phyloP scores from a whole-genome alignment of 2,113 vertebrate species.

The Callipepla squamata region DNA sequence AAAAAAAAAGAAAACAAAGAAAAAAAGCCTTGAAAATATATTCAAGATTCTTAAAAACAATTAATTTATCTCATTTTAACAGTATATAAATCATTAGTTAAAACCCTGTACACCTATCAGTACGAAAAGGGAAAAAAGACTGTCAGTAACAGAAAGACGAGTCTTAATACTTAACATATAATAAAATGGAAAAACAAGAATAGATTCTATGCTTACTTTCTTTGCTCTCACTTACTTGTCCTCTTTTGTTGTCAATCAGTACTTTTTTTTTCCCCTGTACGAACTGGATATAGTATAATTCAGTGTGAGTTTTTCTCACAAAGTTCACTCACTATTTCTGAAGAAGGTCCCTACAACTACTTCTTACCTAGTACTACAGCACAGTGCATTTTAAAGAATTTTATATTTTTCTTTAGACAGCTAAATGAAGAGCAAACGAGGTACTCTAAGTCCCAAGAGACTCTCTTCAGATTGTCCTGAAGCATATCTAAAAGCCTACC shows the following conservation, averaged over 20 bases:
- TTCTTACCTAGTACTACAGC: not conserved
- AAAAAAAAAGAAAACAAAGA: not conserved
- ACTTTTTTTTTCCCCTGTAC: rapidly evolving
- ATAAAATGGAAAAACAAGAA: not conserved
- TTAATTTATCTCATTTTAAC: not conserved
- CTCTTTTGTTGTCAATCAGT: not conserved
- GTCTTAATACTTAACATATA: not conserved
- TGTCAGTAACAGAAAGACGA: not conserved
- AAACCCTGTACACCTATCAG: not conserved
- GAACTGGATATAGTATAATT: not conserved
- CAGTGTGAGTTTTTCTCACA: not conserved
- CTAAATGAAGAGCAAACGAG: not conserved
- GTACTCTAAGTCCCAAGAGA: not conserved
- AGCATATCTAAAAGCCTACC: not conserved
- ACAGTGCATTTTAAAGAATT: not conserved
- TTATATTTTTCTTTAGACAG: not conserved
- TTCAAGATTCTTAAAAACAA: not conserved
- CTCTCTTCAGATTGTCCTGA: not conserved
- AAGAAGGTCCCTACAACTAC: not conserved
- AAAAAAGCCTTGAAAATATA: not conserved
- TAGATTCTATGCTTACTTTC: not conserved
- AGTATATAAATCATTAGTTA: not conserved
- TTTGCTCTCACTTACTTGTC: not conserved
- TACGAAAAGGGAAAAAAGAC: not conserved
- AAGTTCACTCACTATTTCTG: not conserved